Evolutionary conservation across 2,888 invertebrate genomes (phyloP), one percentile per base, ranked within the genome.

Genomic region (Diplolepis rosae): DNA sequence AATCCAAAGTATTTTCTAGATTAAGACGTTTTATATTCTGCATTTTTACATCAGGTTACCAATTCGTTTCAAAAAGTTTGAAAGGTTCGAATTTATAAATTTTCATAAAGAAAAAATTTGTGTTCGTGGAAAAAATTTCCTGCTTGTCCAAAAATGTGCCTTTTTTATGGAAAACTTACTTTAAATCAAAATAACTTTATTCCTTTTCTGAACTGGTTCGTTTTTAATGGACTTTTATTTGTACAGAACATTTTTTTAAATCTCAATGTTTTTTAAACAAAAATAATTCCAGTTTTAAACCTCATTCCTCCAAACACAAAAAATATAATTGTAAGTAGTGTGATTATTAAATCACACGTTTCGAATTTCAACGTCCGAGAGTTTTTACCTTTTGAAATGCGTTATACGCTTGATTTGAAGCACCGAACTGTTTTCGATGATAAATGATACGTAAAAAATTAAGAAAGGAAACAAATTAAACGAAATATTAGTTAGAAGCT

Each of bases 81-180:
- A 18, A 45, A 45, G 45, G 45, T 45, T 39, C 24, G n/a, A 24
- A 35, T 61, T 39, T 24, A 3, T 24, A 39, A 7, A n/a, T 13
- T 35, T 39, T 24, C 7, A n/a, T n/a, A 6, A 61, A 39, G 32
- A 61, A 61, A 35, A 11, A 35, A 61, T 39, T 61, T 61, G 7
- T 22, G 35, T 39, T 61, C 22, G 7, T 61, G 24, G 13, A 61
- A 39, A 35, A 18, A 24, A n/a, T 61, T 39, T 24, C 39, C 56
- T 61, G 24, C 35, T 61, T 61, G 35, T 61, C 56, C 61, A 61
- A 39, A 61, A 61, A 61, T 61, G 61, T 61, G 61, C 61, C 61
- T 61, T 61, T 61, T 61, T 61, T 61, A 61, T 24, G 61, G n/a
- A 61, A 24, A 61, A 61, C 24, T 35, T 61, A 39, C 24, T 22